Percentiles rank a stretch among this genome's conserved stretches.
phyloP scores from a whole-genome alignment of 2,797 vertebrate genomes.

The Lutra lutra region DNA sequence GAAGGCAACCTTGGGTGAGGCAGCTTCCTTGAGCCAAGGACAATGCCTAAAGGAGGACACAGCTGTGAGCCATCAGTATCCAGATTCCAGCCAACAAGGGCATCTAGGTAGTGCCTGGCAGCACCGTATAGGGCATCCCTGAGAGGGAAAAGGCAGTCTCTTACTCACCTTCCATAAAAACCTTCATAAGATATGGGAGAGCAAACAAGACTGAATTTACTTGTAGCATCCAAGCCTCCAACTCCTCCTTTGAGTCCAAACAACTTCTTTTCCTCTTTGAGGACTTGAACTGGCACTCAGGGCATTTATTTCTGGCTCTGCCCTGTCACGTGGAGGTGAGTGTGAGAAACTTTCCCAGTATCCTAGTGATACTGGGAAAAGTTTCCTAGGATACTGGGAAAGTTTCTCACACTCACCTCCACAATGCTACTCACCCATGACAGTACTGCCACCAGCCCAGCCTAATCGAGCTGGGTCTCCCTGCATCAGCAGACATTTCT shows the following conservation, averaged over 20 bases:
- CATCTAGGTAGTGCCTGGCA: background rate
- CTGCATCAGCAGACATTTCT: background rate
- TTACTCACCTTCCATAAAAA: background rate
- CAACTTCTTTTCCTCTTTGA: background rate
- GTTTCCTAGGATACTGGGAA: background rate
- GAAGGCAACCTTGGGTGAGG: background rate
- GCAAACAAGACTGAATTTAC: background rate
- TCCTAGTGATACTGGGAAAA: too few species aligned
- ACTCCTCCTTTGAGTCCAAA: background rate
- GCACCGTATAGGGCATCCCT: background rate
- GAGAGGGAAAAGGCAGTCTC: background rate
- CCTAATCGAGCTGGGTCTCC: background rate
- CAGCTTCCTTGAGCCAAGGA: background rate
- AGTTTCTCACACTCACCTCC: background rate
- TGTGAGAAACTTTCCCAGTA: too few species aligned
- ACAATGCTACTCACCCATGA: background rate
- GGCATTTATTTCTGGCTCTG: background rate
- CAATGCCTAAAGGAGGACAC: background rate
- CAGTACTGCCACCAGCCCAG: background rate
- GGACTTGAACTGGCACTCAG: background rate
- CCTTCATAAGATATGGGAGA: background rate
- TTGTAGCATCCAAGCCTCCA: background rate
- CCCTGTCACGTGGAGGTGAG: background rate
- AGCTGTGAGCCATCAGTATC: background rate
- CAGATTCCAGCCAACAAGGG: background rate